Conservation (phyloP, 1,140 invertebrate genomes). For the Parasteatoda tepidariorum region DNA sequence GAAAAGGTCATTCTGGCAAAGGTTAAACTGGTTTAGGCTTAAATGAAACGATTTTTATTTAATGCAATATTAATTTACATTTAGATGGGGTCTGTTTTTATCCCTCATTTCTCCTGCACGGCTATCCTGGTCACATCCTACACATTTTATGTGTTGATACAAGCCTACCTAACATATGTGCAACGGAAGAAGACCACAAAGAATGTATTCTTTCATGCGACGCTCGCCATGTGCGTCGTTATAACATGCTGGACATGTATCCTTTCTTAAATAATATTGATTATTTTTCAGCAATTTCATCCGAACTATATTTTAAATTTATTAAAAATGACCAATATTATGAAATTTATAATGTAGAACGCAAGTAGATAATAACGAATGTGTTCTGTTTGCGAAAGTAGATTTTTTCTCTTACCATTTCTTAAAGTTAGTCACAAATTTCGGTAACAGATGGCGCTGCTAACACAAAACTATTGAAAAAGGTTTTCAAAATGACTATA, state of each 20-base stretch:
- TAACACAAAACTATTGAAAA: neutral
- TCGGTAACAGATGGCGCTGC: neutral
- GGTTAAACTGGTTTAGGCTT: too few relatives aligned
- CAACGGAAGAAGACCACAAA: constrained; percentile 39
- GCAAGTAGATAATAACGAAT: too few relatives aligned
- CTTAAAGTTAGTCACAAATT: neutral
- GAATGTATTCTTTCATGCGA: constrained; percentile 50
- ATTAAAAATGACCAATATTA: too few relatives aligned
- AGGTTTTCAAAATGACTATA: neutral
- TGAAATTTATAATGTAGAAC: too few relatives aligned
- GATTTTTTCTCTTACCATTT: neutral
- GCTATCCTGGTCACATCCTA: constrained; percentile 28
- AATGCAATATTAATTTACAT: too few relatives aligned
- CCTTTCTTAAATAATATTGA: constrained; percentile 20
- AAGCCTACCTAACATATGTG: constrained; percentile 50
- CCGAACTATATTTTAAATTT: too few relatives aligned
- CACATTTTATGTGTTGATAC: constrained; percentile 47
- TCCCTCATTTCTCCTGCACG: constrained; percentile 50
- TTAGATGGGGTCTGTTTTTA: constrained; percentile 30
- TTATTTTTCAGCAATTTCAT: too few relatives aligned
- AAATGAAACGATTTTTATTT: too few relatives aligned
- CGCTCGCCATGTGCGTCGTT: constrained; percentile 53
- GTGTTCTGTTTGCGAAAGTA: neutral
- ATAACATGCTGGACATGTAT: constrained; percentile 57
- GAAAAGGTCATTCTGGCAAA: too few relatives aligned